Base-by-base conservation (phyloP, 37 sponge, comb jelly and placozoan species). In the Amphimedon queenslandica region DNA sequence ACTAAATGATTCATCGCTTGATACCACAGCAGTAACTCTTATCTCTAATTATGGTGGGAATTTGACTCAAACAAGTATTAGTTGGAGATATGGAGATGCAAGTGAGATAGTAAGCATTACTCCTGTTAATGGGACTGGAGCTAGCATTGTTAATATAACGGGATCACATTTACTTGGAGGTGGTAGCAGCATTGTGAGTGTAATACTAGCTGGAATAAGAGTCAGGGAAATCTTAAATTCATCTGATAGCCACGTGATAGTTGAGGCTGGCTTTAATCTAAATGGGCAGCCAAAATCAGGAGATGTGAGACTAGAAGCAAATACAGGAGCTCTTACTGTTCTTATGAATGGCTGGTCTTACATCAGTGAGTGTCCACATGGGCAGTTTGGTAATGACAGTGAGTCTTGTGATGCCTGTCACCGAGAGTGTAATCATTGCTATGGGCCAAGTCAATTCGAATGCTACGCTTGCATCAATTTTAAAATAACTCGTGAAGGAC, bases 251-350 rank as follows among this genome's bases (percentile, higher is more conserved):
- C 27, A 70, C 53, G 32, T 11, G 20, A 18, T 27, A 2, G 75
- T 87, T 27, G 34, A 18, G 20, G 73, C 73, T 18, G 93, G 93
- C 0, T 38, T 58, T 21, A 63, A 60, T 33, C 40, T 63, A 42
- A 51, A 57, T 34, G 85, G 82, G 4, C 34, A 18, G 55, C 29
- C 36, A 21, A 24, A 16, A 8, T 37, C 28, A 1, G 88, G 79
- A 20, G 35, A 34, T 51, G 58, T 92, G 16, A 20, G 39, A 11
- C 35, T 92, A 37, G 70, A 76, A 28, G 80, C 88, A 23, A 60
- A 87, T 61, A 87, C 88, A 4, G 88, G 93, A 30, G 84, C 88
- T 42, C 35, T 77, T 31, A 77, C 78, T 25, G 53, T 65, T 16
- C 0, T 55, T 1, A 60, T 40, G 0, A 30, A 63, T 53, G 63